Base-by-base conservation (phyloP, 2,888 invertebrate genomes). In the Coecobrya sp. region DNA sequence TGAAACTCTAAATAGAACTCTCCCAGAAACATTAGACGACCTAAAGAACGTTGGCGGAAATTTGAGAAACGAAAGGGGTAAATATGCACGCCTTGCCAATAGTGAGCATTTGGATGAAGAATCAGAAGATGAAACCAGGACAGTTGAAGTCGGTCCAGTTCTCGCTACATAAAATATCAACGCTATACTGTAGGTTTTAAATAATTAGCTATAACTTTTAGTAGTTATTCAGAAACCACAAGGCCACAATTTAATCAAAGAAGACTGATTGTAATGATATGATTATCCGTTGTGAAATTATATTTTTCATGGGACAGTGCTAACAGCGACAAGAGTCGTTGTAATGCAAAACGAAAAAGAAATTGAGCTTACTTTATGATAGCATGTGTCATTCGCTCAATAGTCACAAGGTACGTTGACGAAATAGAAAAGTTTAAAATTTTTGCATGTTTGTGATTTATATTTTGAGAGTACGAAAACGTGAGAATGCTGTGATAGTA, bases 21-120 rank as follows among this genome's bases (percentile, higher is more conserved):
- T 95, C 70, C 95, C 95, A n/a, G 95, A 95, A 79, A 95, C 95
- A 0, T 70, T 95, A 11, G 94, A 95, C 19, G 95, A 95, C 76
- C 91, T 95, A 59, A 94, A 92, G 49, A 81, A n/a, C n/a, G n/a
- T 45, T 10, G 91, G 62, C n/a, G 81, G 82, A 13, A 93, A 76
- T 65, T 59, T 94, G 22, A 86, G 94, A 86, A 94, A 93, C 52
- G 92, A 93, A 52, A 49, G 93, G n/a, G 94, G 94, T 52, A 76
- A 91, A 36, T 94, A 94, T 87, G 93, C 94, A 4, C 89, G 88
- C 68, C 85, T 94, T n/a, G 49, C 92, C 0, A 84, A 91, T 45
- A 87, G 70, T 52, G 93, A 93, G 22, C 91, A 93, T 0, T 30
- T 89, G 62, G 93, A 92, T 30, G 92, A 94, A 13, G 91, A 91